These are phyloP conservation scores for Ia io DNA, from an alignment of 2,113 vertebrate species.

Conservation along the genomic window DNA sequence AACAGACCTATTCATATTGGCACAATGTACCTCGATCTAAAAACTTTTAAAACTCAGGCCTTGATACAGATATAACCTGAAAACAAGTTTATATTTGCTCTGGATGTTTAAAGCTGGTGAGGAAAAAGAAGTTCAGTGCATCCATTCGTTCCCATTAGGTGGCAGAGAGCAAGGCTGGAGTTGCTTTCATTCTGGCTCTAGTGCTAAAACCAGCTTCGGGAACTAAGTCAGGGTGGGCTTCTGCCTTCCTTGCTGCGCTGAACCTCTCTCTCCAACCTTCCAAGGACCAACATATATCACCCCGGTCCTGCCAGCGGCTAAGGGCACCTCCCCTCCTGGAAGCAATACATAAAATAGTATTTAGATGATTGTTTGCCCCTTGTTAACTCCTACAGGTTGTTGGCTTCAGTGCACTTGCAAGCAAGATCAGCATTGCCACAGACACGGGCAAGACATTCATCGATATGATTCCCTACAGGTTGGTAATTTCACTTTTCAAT, in stretches of 20 bases:
- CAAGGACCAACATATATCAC: not conserved
- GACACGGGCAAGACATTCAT: conserved; percentile 64
- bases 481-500: conserved; percentile 37
- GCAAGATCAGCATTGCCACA: conserved; percentile 66
- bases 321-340: not conserved
- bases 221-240: not conserved
- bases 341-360: not conserved
- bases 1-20: not conserved
- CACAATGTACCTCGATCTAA: not conserved
- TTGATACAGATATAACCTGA: not conserved
- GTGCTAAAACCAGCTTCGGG: not conserved
- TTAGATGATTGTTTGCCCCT: not conserved
- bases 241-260: not conserved
- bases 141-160: not conserved
- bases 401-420: conserved; percentile 67
- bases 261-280: not conserved
- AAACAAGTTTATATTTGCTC: not conserved
- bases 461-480: conserved; percentile 77
- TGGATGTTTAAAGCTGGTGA: not conserved
- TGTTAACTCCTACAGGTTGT: conserved; percentile 70
- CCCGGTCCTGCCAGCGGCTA: not conserved
- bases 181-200: not conserved
- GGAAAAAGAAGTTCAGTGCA: not conserved
- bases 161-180: not conserved
- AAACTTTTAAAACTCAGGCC: not conserved